phyloP scores from a whole-genome alignment of 2,888 invertebrate genomes.

The Ephialtes manifestator region DNA sequence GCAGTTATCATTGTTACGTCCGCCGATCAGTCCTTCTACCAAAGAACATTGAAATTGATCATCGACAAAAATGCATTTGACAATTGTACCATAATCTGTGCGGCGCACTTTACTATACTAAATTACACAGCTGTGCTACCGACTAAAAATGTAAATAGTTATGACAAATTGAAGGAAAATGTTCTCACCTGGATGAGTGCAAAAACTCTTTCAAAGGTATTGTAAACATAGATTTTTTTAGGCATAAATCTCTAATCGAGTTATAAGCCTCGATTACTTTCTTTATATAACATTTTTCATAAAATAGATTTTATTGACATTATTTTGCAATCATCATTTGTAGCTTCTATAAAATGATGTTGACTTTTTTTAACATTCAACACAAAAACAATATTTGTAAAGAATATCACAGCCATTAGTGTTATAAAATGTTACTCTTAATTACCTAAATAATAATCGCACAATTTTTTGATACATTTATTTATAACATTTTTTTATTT shows the following conservation, averaged over 20 bases:
- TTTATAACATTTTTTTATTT: no score
- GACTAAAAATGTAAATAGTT: conserved; percentile 80
- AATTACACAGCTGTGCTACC: conserved; percentile 86
- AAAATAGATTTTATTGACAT: no score
- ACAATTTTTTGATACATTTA: no score
- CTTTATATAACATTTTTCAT: not conserved
- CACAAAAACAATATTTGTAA: no score
- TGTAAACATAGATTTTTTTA: not conserved
- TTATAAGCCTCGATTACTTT: no score
- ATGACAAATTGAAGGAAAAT: conserved; percentile 85
- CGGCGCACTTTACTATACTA: conserved; percentile 87
- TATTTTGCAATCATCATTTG: no score
- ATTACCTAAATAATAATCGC: no score
- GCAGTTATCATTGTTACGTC: conserved; percentile 88
- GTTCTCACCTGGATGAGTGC: conserved; percentile 87
- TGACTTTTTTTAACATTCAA: no score
- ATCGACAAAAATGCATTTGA: conserved; percentile 89
- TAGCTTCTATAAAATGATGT: no score
- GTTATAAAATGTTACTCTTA: no score
- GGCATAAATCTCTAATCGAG: no score
- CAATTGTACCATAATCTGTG: conserved; percentile 88
- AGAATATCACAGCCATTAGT: no score
- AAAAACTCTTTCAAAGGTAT: conserved; percentile 75
- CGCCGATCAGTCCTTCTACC: conserved; percentile 87
- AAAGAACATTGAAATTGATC: conserved; percentile 88